These are phyloP conservation scores for Lutraria rhynchaena DNA, from an alignment of 1,140 invertebrate species.

Conservation along the genomic window DNA sequence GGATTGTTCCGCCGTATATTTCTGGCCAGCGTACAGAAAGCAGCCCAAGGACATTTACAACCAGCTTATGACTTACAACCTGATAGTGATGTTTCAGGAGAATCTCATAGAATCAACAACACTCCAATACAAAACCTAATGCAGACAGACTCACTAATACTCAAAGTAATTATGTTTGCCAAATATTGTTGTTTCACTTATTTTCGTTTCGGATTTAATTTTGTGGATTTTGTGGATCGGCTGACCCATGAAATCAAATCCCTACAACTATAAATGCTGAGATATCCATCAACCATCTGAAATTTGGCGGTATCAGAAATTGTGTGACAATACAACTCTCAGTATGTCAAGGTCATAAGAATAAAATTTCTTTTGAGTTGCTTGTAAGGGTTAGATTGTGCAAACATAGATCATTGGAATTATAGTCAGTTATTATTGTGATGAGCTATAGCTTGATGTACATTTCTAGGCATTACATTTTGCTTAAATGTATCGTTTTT, in stretches of 20 bases:
- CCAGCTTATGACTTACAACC: conserved; percentile 3
- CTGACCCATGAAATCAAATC: too few relatives aligned
- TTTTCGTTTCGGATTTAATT: too few relatives aligned
- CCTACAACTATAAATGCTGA: too few relatives aligned
- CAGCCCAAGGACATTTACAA: conserved; percentile 11
- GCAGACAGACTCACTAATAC: conserved; percentile 57
- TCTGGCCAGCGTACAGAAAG: background rate
- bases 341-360: too few relatives aligned
- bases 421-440: too few relatives aligned
- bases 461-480: conserved; percentile 5
- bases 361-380: background rate
- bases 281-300: too few relatives aligned
- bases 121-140: conserved; percentile 28
- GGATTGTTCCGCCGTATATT: conserved; percentile 43
- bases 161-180: too few relatives aligned
- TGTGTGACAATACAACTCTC: too few relatives aligned
- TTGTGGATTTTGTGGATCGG: too few relatives aligned
- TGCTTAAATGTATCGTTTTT: conserved; percentile 16
- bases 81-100: conserved; percentile 68
- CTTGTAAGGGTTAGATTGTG: background rate
- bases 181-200: too few relatives aligned
- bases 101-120: conserved; percentile 62
- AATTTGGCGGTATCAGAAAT: too few relatives aligned
- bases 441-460: too few relatives aligned
- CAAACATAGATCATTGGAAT: background rate